Percentiles rank a stretch among this genome's conserved stretches.
These are phyloP conservation scores for Pituophis catenifer DNA, from an alignment of 2,113 vertebrate genomes.

Conservation along the genomic window DNA sequence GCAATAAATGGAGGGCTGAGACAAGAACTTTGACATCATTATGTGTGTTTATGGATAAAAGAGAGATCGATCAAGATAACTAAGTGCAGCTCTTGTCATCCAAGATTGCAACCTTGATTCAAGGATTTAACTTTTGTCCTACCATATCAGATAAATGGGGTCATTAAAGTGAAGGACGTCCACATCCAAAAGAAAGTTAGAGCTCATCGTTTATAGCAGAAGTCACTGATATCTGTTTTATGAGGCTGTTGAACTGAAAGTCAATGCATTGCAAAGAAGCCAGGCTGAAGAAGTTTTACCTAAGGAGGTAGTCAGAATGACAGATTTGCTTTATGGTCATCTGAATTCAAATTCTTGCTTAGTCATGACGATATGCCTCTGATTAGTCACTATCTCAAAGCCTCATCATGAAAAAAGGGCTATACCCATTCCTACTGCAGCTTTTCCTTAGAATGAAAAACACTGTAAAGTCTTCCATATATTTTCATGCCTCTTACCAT, in stretches of 20 bases:
- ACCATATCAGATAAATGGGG: background rate
- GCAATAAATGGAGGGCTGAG: slow-evolving; percentile 4
- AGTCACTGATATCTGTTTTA: background rate
- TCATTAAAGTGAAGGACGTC: background rate
- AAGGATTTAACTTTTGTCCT: slow-evolving; percentile 35
- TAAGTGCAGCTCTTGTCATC: background rate
- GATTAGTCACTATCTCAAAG: background rate
- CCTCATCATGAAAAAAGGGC: background rate
- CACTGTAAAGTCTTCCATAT: background rate
- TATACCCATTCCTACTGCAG: background rate
- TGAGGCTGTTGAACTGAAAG: background rate
- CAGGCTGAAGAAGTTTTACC: background rate
- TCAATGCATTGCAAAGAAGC: background rate
- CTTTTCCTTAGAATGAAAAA: background rate
- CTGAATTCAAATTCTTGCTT: background rate
- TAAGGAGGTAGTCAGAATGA: background rate
- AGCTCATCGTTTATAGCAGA: slow-evolving; percentile 1
- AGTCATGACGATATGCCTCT: background rate
- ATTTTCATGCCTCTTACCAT: slow-evolving; percentile 57
- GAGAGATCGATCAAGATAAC: slow-evolving; percentile 35
- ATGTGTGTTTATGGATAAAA: slow-evolving; percentile 32
- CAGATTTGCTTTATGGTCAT: no score
- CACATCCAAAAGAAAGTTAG: background rate
- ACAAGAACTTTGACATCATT: slow-evolving; percentile 33
- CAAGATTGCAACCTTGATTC: slow-evolving; percentile 31